Conservation (phyloP, 2,888 invertebrate genomes). For the Argyra leucocephala region DNA sequence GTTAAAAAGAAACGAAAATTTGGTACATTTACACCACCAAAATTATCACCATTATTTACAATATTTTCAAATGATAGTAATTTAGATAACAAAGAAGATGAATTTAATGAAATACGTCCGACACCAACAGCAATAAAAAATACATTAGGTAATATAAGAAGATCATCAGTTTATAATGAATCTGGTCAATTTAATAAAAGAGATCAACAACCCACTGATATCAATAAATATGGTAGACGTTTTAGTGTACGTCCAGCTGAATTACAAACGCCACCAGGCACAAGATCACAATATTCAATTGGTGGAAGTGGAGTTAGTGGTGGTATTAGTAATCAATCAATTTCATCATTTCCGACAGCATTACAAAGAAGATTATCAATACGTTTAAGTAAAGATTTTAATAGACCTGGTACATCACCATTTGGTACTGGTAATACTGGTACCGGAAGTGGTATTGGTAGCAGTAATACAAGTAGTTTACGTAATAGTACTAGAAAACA, state of each 20-base stretch:
- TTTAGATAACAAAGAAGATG: slow-evolving; percentile 9
- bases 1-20: slow-evolving; percentile 42
- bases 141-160: slow-evolving; percentile 16
- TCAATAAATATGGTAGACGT: slow-evolving; percentile 30
- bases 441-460: neutral
- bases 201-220: slow-evolving; percentile 31
- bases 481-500: neutral
- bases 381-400: slow-evolving; percentile 24
- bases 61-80: slow-evolving; percentile 42
- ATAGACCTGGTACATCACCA: neutral
- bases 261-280: slow-evolving; percentile 20
- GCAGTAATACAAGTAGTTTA: neutral
- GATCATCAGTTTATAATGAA: slow-evolving; percentile 39
- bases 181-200: slow-evolving; percentile 40
- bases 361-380: slow-evolving; percentile 39
- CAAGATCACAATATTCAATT: slow-evolving; percentile 15
- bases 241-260: slow-evolving; percentile 25
- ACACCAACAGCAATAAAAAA: neutral
- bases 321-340: too few relatives aligned
- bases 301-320: too few relatives aligned
- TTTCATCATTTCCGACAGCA: slow-evolving; percentile 30
- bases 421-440: slow-evolving; percentile 14
- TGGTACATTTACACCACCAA: slow-evolving; percentile 48
- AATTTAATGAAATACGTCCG: slow-evolving; percentile 18
- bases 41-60: slow-evolving; percentile 44